Evolutionary conservation across 2,888 invertebrate species (phyloP).

Genomic region (Ectobius pallidus): DNA sequence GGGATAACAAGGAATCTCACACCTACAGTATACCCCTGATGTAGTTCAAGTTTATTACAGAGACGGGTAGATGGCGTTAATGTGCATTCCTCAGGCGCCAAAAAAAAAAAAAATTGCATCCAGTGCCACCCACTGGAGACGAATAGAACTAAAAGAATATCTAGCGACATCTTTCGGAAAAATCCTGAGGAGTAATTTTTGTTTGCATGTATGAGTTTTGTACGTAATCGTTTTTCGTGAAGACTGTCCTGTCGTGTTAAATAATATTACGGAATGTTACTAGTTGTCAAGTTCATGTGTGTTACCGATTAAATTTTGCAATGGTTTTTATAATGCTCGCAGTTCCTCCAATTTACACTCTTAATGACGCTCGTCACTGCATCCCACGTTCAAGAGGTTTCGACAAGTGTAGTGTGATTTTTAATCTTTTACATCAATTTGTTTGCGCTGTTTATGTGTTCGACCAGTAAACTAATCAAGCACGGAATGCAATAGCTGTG

Average conservation of each 20-base stretch:
- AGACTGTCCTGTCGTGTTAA: not conserved
- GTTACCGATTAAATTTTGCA: not conserved
- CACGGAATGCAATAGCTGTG: conserved; percentile 8
- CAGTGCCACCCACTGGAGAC: too few relatives aligned
- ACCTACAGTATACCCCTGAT: too few relatives aligned
- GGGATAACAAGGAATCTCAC: too few relatives aligned
- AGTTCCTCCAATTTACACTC: not conserved
- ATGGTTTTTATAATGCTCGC: not conserved
- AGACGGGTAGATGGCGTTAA: too few relatives aligned
- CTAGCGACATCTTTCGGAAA: not conserved
- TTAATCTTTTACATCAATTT: not conserved
- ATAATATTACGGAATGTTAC: not conserved
- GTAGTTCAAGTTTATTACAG: too few relatives aligned
- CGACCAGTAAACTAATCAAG: not conserved
- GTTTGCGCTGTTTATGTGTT: not conserved
- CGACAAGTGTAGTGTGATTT: conserved; percentile 4
- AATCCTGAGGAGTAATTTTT: not conserved
- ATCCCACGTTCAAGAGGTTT: not conserved
- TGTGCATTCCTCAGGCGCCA: too few relatives aligned
- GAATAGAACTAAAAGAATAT: too few relatives aligned
- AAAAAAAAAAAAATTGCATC: too few relatives aligned
- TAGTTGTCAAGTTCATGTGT: not conserved
- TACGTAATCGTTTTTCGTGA: conserved; percentile 7
- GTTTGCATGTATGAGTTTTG: not conserved
- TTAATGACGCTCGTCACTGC: not conserved